These are phyloP conservation scores for Petrolisthes cinctipes DNA, from an alignment of 2,888 invertebrate genomes.

Conservation along the genomic window DNA sequence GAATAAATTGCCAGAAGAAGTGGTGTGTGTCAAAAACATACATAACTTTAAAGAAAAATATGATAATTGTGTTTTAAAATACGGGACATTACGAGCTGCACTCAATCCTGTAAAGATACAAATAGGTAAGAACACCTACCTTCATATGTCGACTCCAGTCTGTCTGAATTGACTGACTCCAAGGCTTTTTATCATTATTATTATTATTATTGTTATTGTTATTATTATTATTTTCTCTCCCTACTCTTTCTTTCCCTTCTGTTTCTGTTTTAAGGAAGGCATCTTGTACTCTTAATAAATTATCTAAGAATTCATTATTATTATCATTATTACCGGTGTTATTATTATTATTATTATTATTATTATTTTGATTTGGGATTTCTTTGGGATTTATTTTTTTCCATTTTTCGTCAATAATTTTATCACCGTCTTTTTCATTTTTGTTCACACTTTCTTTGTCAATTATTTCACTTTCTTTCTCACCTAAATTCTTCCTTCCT, in stretches of 20 bases:
- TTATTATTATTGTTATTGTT: no score
- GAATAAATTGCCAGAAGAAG: no score
- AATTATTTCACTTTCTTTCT: neutral
- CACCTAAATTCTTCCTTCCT: neutral
- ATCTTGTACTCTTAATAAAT: slow-evolving; percentile 42
- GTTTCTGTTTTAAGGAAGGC: slow-evolving; percentile 35
- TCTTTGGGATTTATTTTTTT: neutral
- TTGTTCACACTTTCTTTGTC: neutral
- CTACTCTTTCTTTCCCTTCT: neutral
- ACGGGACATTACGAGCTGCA: no score
- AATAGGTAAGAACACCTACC: no score
- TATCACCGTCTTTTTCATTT: neutral
- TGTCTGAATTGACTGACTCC: neutral
- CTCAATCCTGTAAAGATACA: no score
- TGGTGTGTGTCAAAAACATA: no score
- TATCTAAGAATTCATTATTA: slow-evolving; percentile 23
- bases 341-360: neutral
- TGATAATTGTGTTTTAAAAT: no score
- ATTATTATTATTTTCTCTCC: neutral
- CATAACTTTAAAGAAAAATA: no score
- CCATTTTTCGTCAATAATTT: neutral
- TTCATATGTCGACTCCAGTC: neutral
- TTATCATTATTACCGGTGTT: neutral
- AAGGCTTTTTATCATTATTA: neutral
- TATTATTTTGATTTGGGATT: neutral